Evolutionary conservation across 2,888 invertebrate species (phyloP).

Genomic region (Zele albiditarsus): DNA sequence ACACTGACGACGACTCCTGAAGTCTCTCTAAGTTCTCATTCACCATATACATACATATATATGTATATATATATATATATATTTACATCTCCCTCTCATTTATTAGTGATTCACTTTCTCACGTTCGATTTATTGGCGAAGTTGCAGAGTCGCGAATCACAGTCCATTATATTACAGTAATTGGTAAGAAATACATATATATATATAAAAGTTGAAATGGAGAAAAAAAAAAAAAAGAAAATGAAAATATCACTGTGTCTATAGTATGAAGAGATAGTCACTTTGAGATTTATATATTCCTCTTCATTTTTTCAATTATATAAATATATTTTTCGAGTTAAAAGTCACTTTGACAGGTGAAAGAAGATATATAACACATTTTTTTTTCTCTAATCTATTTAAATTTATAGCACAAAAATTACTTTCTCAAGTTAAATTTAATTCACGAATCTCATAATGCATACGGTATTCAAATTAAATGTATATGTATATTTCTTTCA

Average conservation of each 20-base stretch:
- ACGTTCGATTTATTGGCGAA: constrained; percentile 28
- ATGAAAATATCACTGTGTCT: neutral
- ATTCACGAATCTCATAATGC: neutral
- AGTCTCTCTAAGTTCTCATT: constrained; percentile 4
- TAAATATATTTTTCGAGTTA: too few relatives aligned
- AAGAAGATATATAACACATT: too few relatives aligned
- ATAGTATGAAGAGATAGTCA: neutral
- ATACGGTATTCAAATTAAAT: too few relatives aligned
- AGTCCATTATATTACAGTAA: constrained; percentile 1
- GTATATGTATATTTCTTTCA: too few relatives aligned
- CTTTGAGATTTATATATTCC: neutral
- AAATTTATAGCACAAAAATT: neutral
- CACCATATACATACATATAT: neutral
- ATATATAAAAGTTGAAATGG: neutral
- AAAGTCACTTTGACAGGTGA: too few relatives aligned
- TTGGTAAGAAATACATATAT: neutral
- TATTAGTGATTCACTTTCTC: constrained; percentile 32
- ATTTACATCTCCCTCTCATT: neutral
- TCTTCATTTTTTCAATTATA: neutral
- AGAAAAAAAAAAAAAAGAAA: neutral
- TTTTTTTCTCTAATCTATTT: too few relatives aligned
- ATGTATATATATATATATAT: neutral
- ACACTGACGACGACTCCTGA: constrained; percentile 7
- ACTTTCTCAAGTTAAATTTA: neutral
- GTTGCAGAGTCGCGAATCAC: neutral